Percentiles rank a stretch among this genome's conserved stretches.
Conservation (phyloP, 2,797 vertebrate genomes). For the Acropternis orthonyx region DNA sequence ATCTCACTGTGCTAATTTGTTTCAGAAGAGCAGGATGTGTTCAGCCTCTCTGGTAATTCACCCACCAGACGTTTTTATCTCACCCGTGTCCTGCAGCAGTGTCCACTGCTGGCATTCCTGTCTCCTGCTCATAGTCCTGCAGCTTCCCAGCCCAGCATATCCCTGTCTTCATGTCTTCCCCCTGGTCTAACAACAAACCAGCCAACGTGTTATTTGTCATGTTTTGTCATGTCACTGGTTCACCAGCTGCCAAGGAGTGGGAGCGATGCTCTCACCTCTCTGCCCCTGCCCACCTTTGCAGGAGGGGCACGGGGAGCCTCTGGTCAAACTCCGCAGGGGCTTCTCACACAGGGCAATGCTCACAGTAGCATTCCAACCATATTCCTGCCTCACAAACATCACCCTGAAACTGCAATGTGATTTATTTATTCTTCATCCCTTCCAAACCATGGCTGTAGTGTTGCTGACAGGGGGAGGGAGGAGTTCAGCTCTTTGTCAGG, state of each 20-base stretch:
- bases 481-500: neutral
- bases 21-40: neutral
- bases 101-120: neutral
- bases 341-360: neutral
- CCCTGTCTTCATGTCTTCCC: neutral
- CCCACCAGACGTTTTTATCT: neutral
- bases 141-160: neutral
- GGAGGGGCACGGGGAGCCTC: neutral
- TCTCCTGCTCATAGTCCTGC: neutral
- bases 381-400: neutral
- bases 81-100: neutral
- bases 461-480: neutral
- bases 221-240: neutral
- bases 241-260: neutral
- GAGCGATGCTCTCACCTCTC: neutral
- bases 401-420: neutral
- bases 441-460: accelerated
- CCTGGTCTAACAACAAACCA: neutral
- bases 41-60: neutral
- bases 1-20: neutral
- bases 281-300: neutral
- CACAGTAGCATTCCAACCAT: neutral
- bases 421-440: neutral
- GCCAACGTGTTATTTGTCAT: neutral
- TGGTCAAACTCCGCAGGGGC: neutral